A percentile compares a stretch with the other conserved stretches of the same genome.
These are phyloP conservation scores for Drosophila kanekoi DNA, from an alignment of 2,888 invertebrate genomes.

Conservation along the genomic window DNA sequence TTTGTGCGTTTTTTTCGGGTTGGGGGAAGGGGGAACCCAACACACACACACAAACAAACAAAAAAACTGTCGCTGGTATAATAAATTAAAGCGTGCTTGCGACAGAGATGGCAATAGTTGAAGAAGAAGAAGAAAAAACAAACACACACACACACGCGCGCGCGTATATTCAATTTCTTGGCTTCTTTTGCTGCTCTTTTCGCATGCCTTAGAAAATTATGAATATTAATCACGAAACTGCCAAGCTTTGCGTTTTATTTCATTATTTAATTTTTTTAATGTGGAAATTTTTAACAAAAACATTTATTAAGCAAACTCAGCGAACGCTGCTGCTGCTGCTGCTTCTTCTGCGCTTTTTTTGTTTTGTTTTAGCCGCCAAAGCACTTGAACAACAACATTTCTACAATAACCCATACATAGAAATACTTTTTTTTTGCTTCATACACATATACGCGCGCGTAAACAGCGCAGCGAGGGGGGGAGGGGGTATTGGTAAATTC, in stretches of 20 bases:
- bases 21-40: constrained; percentile 1
- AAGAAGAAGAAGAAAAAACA: neutral
- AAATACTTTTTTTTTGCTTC: constrained; percentile 18
- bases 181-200: constrained; percentile 36
- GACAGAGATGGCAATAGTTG: constrained; percentile 37
- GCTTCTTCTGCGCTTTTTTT: constrained; percentile 27
- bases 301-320: constrained; percentile 36
- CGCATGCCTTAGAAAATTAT: constrained; percentile 57
- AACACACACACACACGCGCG: neutral
- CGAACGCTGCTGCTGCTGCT: constrained; percentile 8
- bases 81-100: constrained; percentile 60
- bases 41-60: neutral
- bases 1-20: constrained; percentile 24
- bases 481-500: constrained; percentile 58
- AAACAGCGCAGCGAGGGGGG: constrained; percentile 4
- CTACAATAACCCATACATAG: constrained; percentile 30
- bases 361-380: constrained; percentile 35
- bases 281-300: constrained; percentile 37
- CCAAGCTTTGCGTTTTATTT: constrained; percentile 14
- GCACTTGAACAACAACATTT: constrained; percentile 35
- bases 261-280: constrained; percentile 20
- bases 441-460: constrained; percentile 10
- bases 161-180: constrained; percentile 29
- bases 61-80: constrained; percentile 60
- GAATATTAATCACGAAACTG: constrained; percentile 41